phyloP scores from a whole-genome alignment of 23 tunicate species.

The Halocynthia aurantium region DNA sequence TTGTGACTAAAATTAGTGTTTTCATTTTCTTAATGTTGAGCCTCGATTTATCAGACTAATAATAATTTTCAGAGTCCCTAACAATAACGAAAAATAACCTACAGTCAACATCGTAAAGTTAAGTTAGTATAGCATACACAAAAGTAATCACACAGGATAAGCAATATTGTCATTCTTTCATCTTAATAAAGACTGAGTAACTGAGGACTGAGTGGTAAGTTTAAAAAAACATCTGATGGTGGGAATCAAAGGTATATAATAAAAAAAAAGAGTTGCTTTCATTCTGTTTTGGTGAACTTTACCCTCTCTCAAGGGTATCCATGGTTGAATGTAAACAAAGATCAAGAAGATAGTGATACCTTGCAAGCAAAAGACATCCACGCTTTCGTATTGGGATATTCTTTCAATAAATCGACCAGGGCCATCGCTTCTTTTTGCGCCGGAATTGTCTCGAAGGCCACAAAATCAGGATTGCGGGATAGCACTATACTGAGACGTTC shows the following conservation, averaged over 20 bases:
- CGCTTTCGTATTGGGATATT: constrained; percentile 76
- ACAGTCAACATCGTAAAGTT: too few relatives aligned
- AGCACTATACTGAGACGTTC: constrained; percentile 46
- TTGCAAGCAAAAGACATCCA: constrained; percentile 83
- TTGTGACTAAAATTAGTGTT: not conserved
- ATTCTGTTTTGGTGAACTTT: too few relatives aligned
- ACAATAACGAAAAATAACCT: too few relatives aligned
- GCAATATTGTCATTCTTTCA: too few relatives aligned
- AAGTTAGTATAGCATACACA: too few relatives aligned
- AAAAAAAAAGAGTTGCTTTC: too few relatives aligned
- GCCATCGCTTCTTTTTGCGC: constrained; percentile 68
- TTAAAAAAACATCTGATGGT: not conserved
- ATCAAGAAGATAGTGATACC: not conserved
- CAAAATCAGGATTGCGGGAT: constrained; percentile 40
- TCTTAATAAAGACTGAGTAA: too few relatives aligned
- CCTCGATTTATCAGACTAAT: too few relatives aligned
- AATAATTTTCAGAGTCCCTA: too few relatives aligned
- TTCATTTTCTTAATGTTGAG: not conserved
- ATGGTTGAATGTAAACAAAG: not conserved
- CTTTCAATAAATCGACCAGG: constrained; percentile 35
- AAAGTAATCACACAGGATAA: too few relatives aligned
- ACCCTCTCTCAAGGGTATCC: too few relatives aligned
- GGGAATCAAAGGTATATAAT: not conserved
- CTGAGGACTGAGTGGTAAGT: not conserved
- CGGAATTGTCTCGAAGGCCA: constrained; percentile 90